phyloP scores from a whole-genome alignment of 2,113 vertebrate species.

The Regulus satrapa region DNA sequence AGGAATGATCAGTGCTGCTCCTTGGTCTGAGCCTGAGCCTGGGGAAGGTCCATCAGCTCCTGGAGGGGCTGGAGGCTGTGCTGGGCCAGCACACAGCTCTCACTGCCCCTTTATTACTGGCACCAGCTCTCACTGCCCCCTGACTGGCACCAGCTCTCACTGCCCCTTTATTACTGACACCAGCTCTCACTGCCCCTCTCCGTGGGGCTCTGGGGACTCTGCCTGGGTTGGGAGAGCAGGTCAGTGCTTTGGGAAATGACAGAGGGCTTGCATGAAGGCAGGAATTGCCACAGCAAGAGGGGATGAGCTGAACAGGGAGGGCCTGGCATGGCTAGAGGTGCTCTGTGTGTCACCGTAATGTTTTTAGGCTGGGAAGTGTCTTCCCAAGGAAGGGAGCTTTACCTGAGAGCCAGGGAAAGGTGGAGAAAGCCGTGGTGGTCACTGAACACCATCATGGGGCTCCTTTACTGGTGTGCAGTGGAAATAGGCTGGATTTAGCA shows the following conservation, averaged over 20 bases:
- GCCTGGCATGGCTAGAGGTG: not conserved
- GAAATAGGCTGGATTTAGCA: not conserved
- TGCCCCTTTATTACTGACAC: not conserved
- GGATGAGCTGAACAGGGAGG: not conserved
- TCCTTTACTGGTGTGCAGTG: not conserved
- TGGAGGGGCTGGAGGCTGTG: not conserved
- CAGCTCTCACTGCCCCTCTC: accelerated
- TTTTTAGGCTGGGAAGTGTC: not conserved
- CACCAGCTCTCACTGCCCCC: not conserved
- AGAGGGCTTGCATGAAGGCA: not conserved
- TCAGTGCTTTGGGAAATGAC: accelerated
- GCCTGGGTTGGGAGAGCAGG: not conserved
- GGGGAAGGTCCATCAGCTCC: not conserved
- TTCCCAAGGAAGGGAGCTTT: not conserved
- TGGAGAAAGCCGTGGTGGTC: not conserved
- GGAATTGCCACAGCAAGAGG: not conserved
- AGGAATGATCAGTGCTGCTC: not conserved
- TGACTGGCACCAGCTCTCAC: too few species aligned
- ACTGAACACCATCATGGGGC: accelerated
- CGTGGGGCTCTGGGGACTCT: not conserved
- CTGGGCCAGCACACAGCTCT: not conserved
- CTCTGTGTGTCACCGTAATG: accelerated
- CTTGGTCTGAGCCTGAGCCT: not conserved
- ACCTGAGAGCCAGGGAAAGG: not conserved
- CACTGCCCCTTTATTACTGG: accelerated